These are phyloP conservation scores for Agrochola circellaris DNA, from an alignment of 2,888 invertebrate species.

Conservation along the genomic window DNA sequence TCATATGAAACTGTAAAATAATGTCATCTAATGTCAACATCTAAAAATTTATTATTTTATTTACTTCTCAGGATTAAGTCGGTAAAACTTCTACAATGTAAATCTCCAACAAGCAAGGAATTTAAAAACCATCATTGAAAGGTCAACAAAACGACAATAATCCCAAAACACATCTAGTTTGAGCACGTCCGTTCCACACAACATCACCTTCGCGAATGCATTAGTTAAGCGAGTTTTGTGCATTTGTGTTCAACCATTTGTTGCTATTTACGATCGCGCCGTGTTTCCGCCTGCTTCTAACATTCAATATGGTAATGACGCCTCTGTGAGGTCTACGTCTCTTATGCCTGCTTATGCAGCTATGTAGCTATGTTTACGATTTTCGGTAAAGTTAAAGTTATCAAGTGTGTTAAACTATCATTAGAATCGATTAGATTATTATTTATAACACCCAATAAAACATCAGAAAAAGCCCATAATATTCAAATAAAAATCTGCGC, in stretches of 20 bases:
- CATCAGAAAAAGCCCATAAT: constrained; percentile 57
- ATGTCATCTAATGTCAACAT: background rate
- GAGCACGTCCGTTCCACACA: constrained; percentile 55
- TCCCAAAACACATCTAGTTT: constrained; percentile 50
- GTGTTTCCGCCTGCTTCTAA: constrained; percentile 73
- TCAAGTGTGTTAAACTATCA: constrained; percentile 21
- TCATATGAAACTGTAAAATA: background rate
- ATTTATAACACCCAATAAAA: constrained; percentile 58
- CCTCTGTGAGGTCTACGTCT: constrained; percentile 62
- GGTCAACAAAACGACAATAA: constrained; percentile 46
- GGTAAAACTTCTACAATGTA: background rate
- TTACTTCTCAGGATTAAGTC: background rate
- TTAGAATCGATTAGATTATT: constrained; percentile 47
- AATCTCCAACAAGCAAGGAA: background rate
- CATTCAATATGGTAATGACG: constrained; percentile 69
- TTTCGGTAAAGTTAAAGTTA: constrained; percentile 19
- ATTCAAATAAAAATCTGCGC: constrained; percentile 82
- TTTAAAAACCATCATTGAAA: constrained; percentile 14
- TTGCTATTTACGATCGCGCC: constrained; percentile 75
- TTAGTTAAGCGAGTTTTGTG: constrained; percentile 83
- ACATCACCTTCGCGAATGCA: constrained; percentile 80
- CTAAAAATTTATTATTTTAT: background rate
- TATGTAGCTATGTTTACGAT: constrained; percentile 24
- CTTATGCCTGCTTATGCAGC: constrained; percentile 34
- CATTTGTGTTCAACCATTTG: constrained; percentile 77